Evolutionary conservation across 2,888 invertebrate genomes (phyloP).

Genomic region (Tenthredo mesomela): DNA sequence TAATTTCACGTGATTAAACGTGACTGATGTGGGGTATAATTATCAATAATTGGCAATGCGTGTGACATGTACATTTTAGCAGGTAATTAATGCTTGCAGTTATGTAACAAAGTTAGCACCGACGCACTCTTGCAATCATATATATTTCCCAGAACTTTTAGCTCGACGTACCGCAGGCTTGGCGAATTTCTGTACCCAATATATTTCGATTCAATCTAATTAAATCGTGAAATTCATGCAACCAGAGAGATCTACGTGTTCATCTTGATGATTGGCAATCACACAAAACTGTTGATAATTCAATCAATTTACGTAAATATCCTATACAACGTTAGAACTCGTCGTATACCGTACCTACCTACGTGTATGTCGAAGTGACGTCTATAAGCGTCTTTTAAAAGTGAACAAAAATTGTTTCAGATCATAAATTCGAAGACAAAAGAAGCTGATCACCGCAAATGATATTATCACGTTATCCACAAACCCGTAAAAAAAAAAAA

Average conservation of each 20-base stretch:
- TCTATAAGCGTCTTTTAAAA: neutral
- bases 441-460: neutral
- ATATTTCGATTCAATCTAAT: neutral
- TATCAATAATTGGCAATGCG: conserved; percentile 10
- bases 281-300: conserved; percentile 4
- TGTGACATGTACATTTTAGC: neutral
- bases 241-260: neutral
- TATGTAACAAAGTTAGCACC: conserved; percentile 11
- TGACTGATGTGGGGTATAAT: neutral
- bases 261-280: conserved; percentile 12
- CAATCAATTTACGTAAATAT: conserved; percentile 13
- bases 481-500: neutral
- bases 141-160: neutral
- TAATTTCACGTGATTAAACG: neutral
- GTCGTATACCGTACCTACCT: neutral
- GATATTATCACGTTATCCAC: neutral
- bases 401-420: neutral
- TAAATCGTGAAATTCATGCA: neutral
- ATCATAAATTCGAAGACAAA: neutral
- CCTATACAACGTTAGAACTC: neutral
- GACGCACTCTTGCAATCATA: neutral
- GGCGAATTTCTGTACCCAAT: neutral
- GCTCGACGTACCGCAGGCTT: neutral
- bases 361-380: neutral
- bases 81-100: conserved; percentile 12